Conservation (phyloP, 2,113 vertebrate genomes). For the Salvelinus sp. region DNA sequence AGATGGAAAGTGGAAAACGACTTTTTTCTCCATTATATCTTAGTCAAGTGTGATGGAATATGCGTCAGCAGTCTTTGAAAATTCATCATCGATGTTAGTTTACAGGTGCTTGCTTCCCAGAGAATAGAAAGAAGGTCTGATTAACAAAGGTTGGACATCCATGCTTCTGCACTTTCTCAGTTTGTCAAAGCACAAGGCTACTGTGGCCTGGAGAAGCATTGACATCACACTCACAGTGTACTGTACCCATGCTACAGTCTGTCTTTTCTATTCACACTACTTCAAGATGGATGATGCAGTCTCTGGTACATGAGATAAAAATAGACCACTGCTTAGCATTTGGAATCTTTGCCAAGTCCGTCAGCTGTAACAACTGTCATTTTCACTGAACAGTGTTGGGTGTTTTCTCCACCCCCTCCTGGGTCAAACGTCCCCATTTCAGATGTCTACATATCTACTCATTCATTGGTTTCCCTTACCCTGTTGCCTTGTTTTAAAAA, state of each 20-base stretch:
- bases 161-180: neutral
- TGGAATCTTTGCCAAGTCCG: too few relatives aligned
- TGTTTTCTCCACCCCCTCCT: neutral
- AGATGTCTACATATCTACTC: neutral
- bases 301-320: too few relatives aligned
- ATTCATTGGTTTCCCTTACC: neutral
- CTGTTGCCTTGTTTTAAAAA: neutral
- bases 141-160: neutral
- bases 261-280: too few relatives aligned
- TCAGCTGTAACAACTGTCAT: neutral
- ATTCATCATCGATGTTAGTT: neutral
- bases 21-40: neutral
- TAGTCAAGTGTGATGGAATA: neutral
- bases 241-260: too few relatives aligned
- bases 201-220: neutral
- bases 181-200: neutral
- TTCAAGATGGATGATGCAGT: too few relatives aligned
- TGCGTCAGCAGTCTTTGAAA: neutral
- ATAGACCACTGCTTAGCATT: too few relatives aligned
- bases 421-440: neutral
- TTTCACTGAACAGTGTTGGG: neutral
- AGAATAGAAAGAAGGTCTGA: neutral
- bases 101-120: neutral
- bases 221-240: neutral
- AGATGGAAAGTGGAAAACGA: neutral